phyloP scores from a whole-genome alignment of 2,113 vertebrate species.

The Pungitius pungitius region DNA sequence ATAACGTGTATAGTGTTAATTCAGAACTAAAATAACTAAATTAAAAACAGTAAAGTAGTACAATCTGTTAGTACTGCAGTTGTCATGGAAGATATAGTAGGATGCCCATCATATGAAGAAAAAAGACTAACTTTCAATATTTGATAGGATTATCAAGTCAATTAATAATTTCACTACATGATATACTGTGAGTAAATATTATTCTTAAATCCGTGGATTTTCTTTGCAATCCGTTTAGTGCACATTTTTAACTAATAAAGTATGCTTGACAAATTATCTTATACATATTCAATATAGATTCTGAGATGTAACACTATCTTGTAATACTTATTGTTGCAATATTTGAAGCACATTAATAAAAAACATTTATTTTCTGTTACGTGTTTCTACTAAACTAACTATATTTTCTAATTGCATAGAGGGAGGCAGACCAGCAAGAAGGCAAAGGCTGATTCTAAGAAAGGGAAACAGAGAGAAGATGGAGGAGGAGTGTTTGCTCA shows the following conservation, averaged over 20 bases:
- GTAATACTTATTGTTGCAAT: neutral
- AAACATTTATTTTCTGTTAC: neutral
- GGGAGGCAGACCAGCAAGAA: conserved; percentile 58
- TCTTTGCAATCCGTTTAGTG: neutral
- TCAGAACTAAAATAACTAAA: neutral
- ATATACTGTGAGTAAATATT: neutral
- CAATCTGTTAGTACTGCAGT: neutral
- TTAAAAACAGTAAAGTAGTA: neutral
- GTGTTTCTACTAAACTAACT: neutral
- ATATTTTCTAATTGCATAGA: conserved; percentile 40
- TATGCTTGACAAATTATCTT: neutral
- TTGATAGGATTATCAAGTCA: neutral
- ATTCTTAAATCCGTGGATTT: neutral
- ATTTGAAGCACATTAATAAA: neutral
- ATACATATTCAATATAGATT: neutral
- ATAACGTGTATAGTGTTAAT: neutral
- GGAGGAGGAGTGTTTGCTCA: conserved; percentile 27
- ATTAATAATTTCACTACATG: neutral
- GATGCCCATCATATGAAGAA: neutral
- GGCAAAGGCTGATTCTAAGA: conserved; percentile 48
- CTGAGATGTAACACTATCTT: neutral
- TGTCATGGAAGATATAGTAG: neutral
- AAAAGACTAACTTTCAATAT: neutral
- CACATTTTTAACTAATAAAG: neutral
- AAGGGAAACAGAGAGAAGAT: conserved; percentile 43